Conservation (phyloP, 2,113 vertebrate genomes). For the Lichenostomus cassidix region DNA sequence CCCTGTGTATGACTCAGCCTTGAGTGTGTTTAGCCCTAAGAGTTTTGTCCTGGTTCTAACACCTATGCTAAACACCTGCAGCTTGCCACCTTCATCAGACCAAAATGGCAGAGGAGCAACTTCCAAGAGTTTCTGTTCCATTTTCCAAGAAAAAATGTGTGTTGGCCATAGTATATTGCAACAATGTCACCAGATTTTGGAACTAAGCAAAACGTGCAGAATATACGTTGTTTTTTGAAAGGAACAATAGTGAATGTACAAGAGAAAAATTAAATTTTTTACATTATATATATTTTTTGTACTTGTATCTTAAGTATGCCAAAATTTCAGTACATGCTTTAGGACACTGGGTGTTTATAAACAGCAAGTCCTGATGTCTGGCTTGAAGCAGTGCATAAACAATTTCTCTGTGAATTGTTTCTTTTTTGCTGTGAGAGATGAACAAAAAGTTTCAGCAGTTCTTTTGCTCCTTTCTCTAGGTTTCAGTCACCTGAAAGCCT, state of each 20-base stretch:
- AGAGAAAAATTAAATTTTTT: background rate
- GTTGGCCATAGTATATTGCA: background rate
- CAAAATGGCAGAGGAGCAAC: background rate
- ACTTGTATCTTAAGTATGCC: background rate
- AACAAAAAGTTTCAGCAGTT: background rate
- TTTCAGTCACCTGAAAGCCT: conserved; percentile 13
- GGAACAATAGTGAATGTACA: background rate
- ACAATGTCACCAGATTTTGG: background rate
- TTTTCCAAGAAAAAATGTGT: background rate
- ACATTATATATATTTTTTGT: background rate
- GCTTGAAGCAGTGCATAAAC: background rate
- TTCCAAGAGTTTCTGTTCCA: background rate
- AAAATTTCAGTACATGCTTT: background rate
- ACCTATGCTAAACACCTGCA: background rate
- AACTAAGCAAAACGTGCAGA: background rate
- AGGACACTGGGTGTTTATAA: background rate
- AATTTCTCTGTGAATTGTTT: background rate
- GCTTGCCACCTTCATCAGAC: background rate
- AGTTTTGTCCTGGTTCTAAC: background rate
- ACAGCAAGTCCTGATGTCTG: background rate
- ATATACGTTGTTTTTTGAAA: background rate
- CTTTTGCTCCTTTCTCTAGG: background rate
- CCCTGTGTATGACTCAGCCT: background rate
- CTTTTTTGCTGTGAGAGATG: background rate
- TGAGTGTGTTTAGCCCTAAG: background rate